Evolutionary conservation across 2,797 vertebrate species (phyloP).

Genomic region (Catostomus latipinnis): DNA sequence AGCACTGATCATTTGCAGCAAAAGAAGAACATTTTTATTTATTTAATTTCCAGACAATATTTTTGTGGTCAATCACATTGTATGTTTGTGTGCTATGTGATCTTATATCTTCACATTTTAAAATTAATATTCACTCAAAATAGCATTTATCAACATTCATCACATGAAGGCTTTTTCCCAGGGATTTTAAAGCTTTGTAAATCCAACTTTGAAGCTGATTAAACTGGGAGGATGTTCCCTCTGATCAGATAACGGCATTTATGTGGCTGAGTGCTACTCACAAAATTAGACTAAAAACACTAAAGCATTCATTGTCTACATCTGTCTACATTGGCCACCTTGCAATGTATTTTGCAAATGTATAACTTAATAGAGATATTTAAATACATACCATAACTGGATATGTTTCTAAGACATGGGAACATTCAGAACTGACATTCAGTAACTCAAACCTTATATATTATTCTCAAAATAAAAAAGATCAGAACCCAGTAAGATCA

Average conservation of each 20-base stretch:
- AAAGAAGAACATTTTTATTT: too few relatives aligned
- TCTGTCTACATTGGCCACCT: conserved; percentile 7
- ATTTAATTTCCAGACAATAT: too few relatives aligned
- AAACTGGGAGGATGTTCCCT: conserved; percentile 51
- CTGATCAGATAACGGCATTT: conserved; percentile 56
- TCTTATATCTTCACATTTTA: conserved; percentile 15
- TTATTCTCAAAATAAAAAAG: neutral
- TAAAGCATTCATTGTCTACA: neutral
- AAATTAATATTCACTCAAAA: neutral
- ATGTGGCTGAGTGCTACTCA: conserved; percentile 55
- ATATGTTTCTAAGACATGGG: neutral
- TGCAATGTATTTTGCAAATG: conserved; percentile 15
- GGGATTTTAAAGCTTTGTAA: conserved; percentile 50
- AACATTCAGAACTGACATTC: neutral
- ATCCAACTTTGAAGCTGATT: conserved; percentile 54
- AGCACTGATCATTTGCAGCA: too few relatives aligned
- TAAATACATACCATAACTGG: conserved; percentile 5
- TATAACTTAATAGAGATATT: conserved; percentile 33
- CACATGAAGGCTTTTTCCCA: conserved; percentile 17
- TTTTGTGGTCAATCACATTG: neutral
- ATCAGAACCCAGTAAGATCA: neutral
- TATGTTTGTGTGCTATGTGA: neutral
- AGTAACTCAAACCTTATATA: neutral
- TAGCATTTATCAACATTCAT: conserved; percentile 20
- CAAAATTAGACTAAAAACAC: conserved; percentile 29